Evolutionary conservation across 2,797 vertebrate genomes (phyloP).

Genomic region (Perodicticus potto): DNA sequence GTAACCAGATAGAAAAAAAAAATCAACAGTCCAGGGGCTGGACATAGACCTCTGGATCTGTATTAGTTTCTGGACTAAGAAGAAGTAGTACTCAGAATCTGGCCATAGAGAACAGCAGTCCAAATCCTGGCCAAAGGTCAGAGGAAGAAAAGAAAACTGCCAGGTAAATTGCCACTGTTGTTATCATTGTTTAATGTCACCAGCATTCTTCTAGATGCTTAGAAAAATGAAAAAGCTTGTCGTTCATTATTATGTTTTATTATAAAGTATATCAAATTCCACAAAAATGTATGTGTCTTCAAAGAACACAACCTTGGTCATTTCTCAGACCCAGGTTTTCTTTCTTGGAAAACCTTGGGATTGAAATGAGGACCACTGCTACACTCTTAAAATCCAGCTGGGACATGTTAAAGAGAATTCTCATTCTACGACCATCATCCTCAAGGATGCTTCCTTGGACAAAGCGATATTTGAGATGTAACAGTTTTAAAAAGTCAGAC

Average conservation of each 20-base stretch:
- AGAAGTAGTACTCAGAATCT: background rate
- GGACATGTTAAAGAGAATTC: slow-evolving; percentile 50
- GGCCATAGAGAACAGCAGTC: background rate
- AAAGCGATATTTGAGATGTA: slow-evolving; percentile 57
- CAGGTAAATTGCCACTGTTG: background rate
- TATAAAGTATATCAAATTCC: slow-evolving; percentile 26
- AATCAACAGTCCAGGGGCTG: background rate
- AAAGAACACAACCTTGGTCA: background rate
- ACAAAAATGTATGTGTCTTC: slow-evolving; percentile 6
- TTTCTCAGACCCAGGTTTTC: slow-evolving; percentile 43
- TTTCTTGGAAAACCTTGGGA: background rate
- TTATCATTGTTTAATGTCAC: background rate
- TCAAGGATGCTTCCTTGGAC: slow-evolving; percentile 53
- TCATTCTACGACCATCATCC: slow-evolving; percentile 46
- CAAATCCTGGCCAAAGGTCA: slow-evolving; percentile 26
- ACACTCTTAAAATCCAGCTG: slow-evolving; percentile 25
- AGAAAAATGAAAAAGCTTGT: background rate
- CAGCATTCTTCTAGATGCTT: background rate
- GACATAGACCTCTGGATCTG: background rate
- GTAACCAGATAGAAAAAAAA: background rate
- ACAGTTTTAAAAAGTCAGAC: background rate
- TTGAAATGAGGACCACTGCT: background rate
- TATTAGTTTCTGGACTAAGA: slow-evolving; percentile 29
- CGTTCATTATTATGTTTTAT: slow-evolving; percentile 33
- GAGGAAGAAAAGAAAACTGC: background rate